Conservation (phyloP, 2,888 invertebrate species). For the Drosophila incognita region DNA sequence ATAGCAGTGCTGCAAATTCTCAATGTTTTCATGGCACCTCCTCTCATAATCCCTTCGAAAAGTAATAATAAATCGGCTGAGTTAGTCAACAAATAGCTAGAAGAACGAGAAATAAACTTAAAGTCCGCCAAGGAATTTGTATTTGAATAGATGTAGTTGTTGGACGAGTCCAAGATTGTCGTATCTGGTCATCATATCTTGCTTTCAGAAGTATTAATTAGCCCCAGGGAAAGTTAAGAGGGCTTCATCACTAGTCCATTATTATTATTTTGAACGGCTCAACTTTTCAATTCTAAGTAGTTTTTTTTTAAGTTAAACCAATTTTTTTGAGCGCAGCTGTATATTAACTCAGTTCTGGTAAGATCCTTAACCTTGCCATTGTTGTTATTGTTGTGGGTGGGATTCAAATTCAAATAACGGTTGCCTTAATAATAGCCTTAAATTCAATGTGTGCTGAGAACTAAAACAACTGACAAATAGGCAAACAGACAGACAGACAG, state of each 20-base stretch:
- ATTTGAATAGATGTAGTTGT: background rate
- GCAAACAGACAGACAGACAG: background rate
- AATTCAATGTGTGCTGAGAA: conserved; percentile 68
- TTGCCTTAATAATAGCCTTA: conserved; percentile 47
- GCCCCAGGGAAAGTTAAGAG: too few relatives aligned
- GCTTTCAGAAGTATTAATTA: background rate
- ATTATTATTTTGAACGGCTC: background rate
- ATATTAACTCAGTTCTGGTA: conserved; percentile 37
- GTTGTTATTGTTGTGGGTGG: conserved; percentile 1
- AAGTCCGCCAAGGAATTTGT: background rate
- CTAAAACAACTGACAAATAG: conserved; percentile 62
- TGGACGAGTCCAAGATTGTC: background rate
- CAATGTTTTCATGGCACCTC: background rate
- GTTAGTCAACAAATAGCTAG: background rate
- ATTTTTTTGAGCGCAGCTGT: background rate
- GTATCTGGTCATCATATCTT: background rate
- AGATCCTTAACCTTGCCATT: conserved; percentile 38
- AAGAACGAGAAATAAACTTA: background rate
- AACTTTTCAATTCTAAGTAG: background rate
- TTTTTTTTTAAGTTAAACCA: background rate
- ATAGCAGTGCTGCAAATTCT: background rate
- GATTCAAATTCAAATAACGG: background rate
- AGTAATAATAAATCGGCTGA: background rate
- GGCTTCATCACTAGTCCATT: too few relatives aligned
- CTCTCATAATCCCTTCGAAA: background rate